These are phyloP conservation scores for Embidobia sp. DNA, from an alignment of 2,888 invertebrate species.

Conservation along the genomic window DNA sequence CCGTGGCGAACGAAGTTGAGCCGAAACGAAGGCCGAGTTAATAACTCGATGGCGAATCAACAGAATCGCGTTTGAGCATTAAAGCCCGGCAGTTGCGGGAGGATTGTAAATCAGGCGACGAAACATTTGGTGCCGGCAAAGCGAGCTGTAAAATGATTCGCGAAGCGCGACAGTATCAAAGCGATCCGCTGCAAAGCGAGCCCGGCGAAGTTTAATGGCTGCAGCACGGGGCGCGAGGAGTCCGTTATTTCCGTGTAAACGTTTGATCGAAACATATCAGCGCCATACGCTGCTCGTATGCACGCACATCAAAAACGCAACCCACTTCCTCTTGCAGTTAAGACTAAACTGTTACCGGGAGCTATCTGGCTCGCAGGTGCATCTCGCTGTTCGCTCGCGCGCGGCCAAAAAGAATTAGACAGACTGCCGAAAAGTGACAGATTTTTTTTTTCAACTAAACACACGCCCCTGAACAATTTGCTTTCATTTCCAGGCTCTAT, in stretches of 20 bases:
- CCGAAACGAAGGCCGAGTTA: conserved; percentile 10
- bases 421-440: no score
- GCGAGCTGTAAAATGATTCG: conserved; percentile 50
- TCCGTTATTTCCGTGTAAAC: conserved; percentile 51
- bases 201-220: conserved; percentile 42
- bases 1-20: no score
- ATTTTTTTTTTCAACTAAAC: no score
- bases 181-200: conserved; percentile 37
- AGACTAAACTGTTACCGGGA: conserved; percentile 30
- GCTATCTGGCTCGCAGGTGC: conserved; percentile 10
- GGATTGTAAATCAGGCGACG: conserved; percentile 35
- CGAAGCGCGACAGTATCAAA: conserved; percentile 51
- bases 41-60: conserved; percentile 31
- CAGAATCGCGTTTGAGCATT: conserved; percentile 22
- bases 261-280: conserved; percentile 59
- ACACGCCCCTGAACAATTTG: no score
- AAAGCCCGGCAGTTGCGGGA: conserved; percentile 14
- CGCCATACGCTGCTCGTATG: conserved; percentile 53
- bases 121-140: conserved; percentile 38
- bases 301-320: conserved; percentile 51
- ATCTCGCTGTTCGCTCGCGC: no score
- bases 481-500: no score
- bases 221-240: conserved; percentile 23
- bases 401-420: no score
- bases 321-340: conserved; percentile 56